Conservation (phyloP, 2,797 vertebrate genomes). For the Sciurus carolinensis region DNA sequence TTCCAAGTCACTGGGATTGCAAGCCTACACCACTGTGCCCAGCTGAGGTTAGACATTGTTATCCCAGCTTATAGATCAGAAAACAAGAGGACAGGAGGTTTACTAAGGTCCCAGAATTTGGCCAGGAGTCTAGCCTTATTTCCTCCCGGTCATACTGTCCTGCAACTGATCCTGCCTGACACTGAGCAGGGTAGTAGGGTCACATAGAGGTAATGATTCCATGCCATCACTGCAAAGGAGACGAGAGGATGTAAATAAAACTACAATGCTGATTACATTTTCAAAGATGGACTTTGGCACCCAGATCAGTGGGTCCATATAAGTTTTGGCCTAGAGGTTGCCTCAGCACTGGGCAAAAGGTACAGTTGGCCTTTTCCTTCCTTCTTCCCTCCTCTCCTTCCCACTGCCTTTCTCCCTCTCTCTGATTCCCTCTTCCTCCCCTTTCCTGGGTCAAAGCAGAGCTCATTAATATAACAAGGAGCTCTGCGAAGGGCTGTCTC, state of each 20-base stretch:
- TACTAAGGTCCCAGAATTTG: not conserved
- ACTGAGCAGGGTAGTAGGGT: conserved; percentile 34
- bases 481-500: not conserved
- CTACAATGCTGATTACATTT: not conserved
- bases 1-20: too few relatives aligned
- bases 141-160: not conserved
- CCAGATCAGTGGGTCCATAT: accelerated
- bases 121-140: not conserved
- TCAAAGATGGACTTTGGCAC: not conserved
- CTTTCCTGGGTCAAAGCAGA: conserved; percentile 40
- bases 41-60: not conserved
- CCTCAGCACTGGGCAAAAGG: not conserved
- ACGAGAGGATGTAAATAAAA: not conserved
- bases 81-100: not conserved
- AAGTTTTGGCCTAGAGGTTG: not conserved
- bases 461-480: not conserved
- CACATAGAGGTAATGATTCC: conserved; percentile 15
- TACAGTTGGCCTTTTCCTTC: not conserved
- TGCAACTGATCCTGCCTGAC: conserved; percentile 59
- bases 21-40: too few relatives aligned
- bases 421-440: not conserved
- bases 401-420: too few relatives aligned
- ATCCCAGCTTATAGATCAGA: not conserved
- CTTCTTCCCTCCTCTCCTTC: not conserved
- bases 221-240: not conserved